Conservation (phyloP, 30 jellyfish, hydroid and myxozoan genomes). For the Cassiopea andromeda region DNA sequence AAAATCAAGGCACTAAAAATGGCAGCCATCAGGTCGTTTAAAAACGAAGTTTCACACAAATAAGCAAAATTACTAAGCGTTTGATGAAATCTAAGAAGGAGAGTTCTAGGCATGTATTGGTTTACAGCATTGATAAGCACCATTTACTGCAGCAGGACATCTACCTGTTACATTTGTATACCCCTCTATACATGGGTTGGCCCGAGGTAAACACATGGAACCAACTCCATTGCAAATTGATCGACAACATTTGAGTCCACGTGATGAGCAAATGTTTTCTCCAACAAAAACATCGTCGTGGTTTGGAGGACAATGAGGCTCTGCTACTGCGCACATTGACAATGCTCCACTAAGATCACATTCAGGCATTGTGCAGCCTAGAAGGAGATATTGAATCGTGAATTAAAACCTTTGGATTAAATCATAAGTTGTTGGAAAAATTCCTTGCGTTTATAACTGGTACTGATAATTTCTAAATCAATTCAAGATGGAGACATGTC, state of each 20-base stretch:
- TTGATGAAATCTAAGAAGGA: too few species aligned
- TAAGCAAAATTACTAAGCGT: too few species aligned
- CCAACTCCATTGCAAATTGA: slow-evolving; percentile 84
- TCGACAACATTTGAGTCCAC: slow-evolving; percentile 88
- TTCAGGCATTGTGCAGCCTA: slow-evolving; percentile 97
- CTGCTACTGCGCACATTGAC: slow-evolving; percentile 87
- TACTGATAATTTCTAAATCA: too few species aligned
- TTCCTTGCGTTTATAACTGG: too few species aligned
- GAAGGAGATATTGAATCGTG: too few species aligned
- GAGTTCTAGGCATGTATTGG: slow-evolving; percentile 32
- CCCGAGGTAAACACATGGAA: slow-evolving; percentile 72
- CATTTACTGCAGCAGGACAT: slow-evolving; percentile 77
- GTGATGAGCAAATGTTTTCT: slow-evolving; percentile 65
- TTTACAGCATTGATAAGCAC: slow-evolving; percentile 81
- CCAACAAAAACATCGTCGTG: slow-evolving; percentile 84
- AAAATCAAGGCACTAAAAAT: too few species aligned
- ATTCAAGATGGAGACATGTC: too few species aligned
- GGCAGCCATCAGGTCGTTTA: too few species aligned
- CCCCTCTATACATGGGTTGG: slow-evolving; percentile 75
- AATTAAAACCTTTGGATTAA: too few species aligned
- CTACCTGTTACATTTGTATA: slow-evolving; percentile 68
- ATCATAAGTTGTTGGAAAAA: too few species aligned
- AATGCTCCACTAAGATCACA: slow-evolving; percentile 86
- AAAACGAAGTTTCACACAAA: too few species aligned
- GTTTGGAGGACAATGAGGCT: slow-evolving; percentile 88